These are phyloP conservation scores for Indicator maculatus DNA, from an alignment of 2,113 vertebrate species.

Conservation along the genomic window DNA sequence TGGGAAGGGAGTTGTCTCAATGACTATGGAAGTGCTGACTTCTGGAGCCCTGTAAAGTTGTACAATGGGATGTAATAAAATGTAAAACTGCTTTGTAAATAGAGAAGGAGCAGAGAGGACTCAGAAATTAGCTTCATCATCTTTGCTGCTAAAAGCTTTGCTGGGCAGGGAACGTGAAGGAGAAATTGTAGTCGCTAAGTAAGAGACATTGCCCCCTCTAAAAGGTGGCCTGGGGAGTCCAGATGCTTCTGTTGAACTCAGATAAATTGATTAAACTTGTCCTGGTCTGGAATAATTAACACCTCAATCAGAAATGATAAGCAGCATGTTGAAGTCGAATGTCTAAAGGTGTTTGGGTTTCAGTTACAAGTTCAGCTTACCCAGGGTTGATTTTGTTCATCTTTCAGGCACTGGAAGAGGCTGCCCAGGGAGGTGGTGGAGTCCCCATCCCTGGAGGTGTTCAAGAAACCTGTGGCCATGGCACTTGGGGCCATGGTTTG, in stretches of 20 bases:
- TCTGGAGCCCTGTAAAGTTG: slow-evolving; percentile 70
- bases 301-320: background rate
- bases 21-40: slow-evolving; percentile 46
- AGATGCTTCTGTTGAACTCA: background rate
- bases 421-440: too few species aligned
- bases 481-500: too few species aligned
- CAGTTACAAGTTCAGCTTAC: too few species aligned
- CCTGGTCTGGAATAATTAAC: background rate
- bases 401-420: too few species aligned
- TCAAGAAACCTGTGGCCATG: too few species aligned
- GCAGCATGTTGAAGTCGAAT: too few species aligned
- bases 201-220: background rate
- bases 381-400: too few species aligned
- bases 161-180: background rate
- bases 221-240: background rate
- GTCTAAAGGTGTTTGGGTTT: too few species aligned
- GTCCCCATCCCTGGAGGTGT: too few species aligned
- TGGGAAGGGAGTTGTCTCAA: background rate
- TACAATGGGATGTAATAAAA: slow-evolving; percentile 80
- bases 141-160: slow-evolving; percentile 45
- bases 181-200: background rate
- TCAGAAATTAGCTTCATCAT: background rate
- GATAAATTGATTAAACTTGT: background rate
- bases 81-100: slow-evolving; percentile 74
- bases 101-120: slow-evolving; percentile 22